phyloP scores from a whole-genome alignment of 2,888 invertebrate genomes.

The Allacma fusca region DNA sequence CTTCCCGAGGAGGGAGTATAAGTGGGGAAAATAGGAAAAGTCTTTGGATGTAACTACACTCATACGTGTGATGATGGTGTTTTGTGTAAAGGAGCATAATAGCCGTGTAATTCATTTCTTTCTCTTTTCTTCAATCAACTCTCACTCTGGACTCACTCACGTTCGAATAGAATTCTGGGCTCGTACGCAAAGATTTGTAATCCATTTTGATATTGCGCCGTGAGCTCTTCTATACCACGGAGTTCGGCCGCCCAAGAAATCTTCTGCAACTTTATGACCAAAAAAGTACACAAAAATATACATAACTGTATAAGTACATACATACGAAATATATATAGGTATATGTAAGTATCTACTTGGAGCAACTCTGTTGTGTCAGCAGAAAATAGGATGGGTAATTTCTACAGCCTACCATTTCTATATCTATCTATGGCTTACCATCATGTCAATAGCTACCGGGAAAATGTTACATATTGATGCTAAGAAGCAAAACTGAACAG shows the following conservation, averaged over 20 bases:
- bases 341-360: too few relatives aligned
- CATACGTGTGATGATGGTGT: not conserved
- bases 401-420: too few relatives aligned
- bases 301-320: not conserved
- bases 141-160: not conserved
- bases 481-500: too few relatives aligned
- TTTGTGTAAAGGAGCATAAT: slow-evolving; percentile 11
- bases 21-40: too few relatives aligned
- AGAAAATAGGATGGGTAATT: too few relatives aligned
- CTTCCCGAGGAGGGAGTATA: too few relatives aligned
- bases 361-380: too few relatives aligned
- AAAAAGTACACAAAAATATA: not conserved
- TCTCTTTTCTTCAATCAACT: not conserved
- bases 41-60: too few relatives aligned
- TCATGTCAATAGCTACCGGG: too few relatives aligned
- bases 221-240: slow-evolving; percentile 56
- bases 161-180: slow-evolving; percentile 59
- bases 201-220: slow-evolving; percentile 60
- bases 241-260: slow-evolving; percentile 33
- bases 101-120: slow-evolving; percentile 25
- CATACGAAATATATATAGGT: not conserved
- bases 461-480: too few relatives aligned
- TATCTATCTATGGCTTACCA: too few relatives aligned
- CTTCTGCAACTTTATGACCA: slow-evolving; percentile 30
- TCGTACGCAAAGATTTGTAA: slow-evolving; percentile 59